phyloP scores from a whole-genome alignment of 1,140 invertebrate species.

The Bursaphelenchus mucronatus region DNA sequence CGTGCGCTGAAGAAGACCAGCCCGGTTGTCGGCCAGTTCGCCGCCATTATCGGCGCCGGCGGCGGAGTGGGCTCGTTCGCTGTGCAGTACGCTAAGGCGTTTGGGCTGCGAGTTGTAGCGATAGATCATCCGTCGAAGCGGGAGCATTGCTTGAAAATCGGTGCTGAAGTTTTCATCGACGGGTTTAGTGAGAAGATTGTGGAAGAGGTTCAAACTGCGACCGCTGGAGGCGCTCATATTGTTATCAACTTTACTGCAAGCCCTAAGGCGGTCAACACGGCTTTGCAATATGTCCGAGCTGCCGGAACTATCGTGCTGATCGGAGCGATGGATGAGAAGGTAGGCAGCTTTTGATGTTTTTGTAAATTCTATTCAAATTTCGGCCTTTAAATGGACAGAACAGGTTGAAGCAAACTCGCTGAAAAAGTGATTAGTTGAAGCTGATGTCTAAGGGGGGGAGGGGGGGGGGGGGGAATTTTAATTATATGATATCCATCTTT shows the following conservation, averaged over 20 bases:
- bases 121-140: background rate
- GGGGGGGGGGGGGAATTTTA: too few species aligned
- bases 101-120: background rate
- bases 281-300: background rate
- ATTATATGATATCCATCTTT: too few species aligned
- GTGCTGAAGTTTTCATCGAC: background rate
- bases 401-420: too few species aligned
- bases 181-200: background rate
- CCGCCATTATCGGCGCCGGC: background rate
- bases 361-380: background rate
- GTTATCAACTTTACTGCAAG: background rate
- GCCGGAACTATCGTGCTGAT: background rate
- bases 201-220: background rate
- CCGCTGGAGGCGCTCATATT: background rate
- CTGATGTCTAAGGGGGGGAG: too few species aligned
- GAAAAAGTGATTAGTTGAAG: too few species aligned
- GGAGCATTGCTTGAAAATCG: background rate
- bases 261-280: background rate
- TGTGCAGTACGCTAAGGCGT: conserved; percentile 2
- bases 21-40: background rate
- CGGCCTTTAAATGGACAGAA: too few species aligned
- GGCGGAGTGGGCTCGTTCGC: background rate
- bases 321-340: background rate
- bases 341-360: background rate
- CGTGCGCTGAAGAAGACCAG: background rate